Evolutionary conservation across 2,113 vertebrate genomes (phyloP).

Genomic region (Odocoileus hemionus): DNA sequence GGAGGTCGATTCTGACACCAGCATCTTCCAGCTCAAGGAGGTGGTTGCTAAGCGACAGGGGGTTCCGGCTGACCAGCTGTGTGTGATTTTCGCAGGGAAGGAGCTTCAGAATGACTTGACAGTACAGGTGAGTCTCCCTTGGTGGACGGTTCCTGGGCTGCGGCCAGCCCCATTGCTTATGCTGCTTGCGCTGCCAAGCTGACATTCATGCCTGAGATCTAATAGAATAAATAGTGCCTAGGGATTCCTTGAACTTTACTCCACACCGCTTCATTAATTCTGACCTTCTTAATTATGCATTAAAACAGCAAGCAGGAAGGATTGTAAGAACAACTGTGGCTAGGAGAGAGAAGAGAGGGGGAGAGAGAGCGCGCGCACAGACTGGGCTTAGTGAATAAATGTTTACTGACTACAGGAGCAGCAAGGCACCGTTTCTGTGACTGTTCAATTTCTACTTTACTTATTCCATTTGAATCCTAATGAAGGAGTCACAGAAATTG

Average conservation of each 20-base stretch:
- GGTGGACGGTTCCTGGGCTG: constrained; percentile 56
- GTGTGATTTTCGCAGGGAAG: constrained; percentile 87
- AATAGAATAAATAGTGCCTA: constrained; percentile 87
- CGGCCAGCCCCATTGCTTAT: constrained; percentile 57
- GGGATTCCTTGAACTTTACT: constrained; percentile 92
- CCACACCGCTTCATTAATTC: constrained; percentile 88
- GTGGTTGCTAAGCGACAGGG: constrained; percentile 85
- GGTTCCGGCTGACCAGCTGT: constrained; percentile 84
- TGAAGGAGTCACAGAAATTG: constrained; percentile 81
- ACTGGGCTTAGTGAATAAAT: constrained; percentile 79
- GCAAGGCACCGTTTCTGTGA: constrained; percentile 78
- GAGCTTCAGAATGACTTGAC: constrained; percentile 86
- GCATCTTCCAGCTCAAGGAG: constrained; percentile 87
- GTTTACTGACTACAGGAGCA: constrained; percentile 82
- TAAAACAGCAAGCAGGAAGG: constrained; percentile 83
- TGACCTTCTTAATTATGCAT: constrained; percentile 95
- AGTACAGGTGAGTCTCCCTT: constrained; percentile 84
- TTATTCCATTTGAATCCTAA: constrained; percentile 83
- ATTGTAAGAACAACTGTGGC: constrained; percentile 60
- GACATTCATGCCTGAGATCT: constrained; percentile 81
- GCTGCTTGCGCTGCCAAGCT: constrained; percentile 75
- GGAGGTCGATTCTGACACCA: constrained; percentile 81
- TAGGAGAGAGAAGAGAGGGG: not conserved
- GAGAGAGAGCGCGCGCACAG: not conserved
- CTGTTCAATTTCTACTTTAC: constrained; percentile 81